Evolutionary conservation across 2,113 vertebrate genomes (phyloP).

Genomic region (Xiphophorus couchianus): DNA sequence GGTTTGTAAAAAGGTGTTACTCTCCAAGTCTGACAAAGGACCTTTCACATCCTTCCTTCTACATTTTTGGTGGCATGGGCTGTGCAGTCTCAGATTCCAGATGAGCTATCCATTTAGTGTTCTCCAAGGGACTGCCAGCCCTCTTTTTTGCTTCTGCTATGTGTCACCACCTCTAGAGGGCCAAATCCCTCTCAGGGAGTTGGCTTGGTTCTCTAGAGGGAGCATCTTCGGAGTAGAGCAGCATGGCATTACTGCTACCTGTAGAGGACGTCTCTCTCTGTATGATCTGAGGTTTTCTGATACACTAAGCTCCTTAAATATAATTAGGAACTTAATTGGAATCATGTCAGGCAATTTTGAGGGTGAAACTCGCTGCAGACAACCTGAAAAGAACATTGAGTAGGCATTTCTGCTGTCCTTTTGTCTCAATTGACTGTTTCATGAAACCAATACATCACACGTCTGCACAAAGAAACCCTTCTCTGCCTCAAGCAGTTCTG

Average conservation of each 20-base stretch:
- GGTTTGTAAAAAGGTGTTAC: constrained; percentile 54
- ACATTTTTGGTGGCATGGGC: constrained; percentile 25
- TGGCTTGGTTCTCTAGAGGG: constrained; percentile 39
- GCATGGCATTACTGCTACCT: constrained; percentile 8
- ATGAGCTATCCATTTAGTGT: constrained; percentile 21
- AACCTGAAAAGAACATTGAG: constrained; percentile 48
- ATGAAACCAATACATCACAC: not conserved
- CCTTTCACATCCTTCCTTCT: constrained; percentile 36
- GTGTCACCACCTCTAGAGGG: not conserved
- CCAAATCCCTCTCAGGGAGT: constrained; percentile 27
- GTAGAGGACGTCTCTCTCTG: constrained; percentile 51
- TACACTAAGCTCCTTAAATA: constrained; percentile 75
- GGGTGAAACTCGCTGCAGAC: constrained; percentile 58
- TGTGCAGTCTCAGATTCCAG: constrained; percentile 42
- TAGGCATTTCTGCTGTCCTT: constrained; percentile 21
- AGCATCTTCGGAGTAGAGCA: constrained; percentile 14
- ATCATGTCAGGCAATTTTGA: constrained; percentile 73
- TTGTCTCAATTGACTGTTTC: constrained; percentile 1
- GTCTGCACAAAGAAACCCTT: not conserved
- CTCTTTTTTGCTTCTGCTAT: constrained; percentile 26
- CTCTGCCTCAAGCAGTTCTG: not conserved
- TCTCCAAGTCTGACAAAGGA: constrained; percentile 36
- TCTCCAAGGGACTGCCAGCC: constrained; percentile 14
- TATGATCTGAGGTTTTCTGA: constrained; percentile 62
- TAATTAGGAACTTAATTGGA: constrained; percentile 80